phyloP scores from a whole-genome alignment of 1,140 invertebrate species.

The Drosophila bocki region DNA sequence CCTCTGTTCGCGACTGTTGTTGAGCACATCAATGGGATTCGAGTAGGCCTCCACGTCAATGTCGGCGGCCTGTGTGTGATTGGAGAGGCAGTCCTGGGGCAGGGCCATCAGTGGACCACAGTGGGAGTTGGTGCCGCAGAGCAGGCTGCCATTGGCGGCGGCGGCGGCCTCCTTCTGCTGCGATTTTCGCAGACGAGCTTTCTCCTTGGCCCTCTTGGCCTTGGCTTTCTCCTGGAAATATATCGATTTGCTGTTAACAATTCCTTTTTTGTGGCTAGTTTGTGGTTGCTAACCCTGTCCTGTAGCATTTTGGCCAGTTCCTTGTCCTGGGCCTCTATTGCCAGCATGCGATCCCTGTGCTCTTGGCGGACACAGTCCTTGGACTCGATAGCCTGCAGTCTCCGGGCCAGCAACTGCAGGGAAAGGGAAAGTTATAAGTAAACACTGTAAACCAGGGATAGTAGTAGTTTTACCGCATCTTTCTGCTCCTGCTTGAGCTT shows the following conservation, averaged over 20 bases:
- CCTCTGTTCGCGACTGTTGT: conserved; percentile 67
- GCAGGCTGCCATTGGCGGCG: conserved; percentile 80
- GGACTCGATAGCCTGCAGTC: conserved; percentile 87
- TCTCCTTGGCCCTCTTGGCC: conserved; percentile 88
- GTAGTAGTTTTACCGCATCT: conserved; percentile 84
- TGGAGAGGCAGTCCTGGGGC: conserved; percentile 73
- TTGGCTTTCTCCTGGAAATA: conserved; percentile 89
- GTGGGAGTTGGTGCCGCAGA: conserved; percentile 58
- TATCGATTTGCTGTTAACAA: too few relatives aligned
- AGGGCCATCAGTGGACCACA: conserved; percentile 70
- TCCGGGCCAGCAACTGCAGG: conserved; percentile 85
- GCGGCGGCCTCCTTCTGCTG: conserved; percentile 84
- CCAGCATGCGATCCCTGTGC: conserved; percentile 88
- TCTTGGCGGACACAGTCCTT: conserved; percentile 86
- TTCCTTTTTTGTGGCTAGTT: neutral
- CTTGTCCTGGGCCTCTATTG: conserved; percentile 96
- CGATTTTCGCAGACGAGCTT: conserved; percentile 88
- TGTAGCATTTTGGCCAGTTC: conserved; percentile 95
- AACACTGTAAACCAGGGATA: too few relatives aligned
- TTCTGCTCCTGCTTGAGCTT: conserved; percentile 88
- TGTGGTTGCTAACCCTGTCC: conserved; percentile 88
- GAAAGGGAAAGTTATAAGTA: neutral
- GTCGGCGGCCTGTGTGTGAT: conserved; percentile 25
- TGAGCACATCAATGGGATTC: conserved; percentile 84
- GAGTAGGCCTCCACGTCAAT: conserved; percentile 84